Conservation (phyloP, 2,888 invertebrate species). For the Synanthedon myopaeformis region DNA sequence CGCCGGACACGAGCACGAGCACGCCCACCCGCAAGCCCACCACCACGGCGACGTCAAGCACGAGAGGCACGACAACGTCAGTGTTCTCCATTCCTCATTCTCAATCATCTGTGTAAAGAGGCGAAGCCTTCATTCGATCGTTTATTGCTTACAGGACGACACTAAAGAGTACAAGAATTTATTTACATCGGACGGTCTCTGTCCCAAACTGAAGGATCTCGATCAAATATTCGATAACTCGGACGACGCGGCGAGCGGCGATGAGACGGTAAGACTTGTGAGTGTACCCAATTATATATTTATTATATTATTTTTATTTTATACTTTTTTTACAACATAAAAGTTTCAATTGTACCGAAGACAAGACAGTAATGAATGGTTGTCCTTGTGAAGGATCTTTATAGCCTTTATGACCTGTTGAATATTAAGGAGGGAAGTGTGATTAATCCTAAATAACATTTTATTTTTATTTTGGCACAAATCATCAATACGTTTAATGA, state of each 20-base stretch:
- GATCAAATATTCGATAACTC: slow-evolving; percentile 96
- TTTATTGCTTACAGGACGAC: slow-evolving; percentile 44
- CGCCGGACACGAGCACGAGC: slow-evolving; percentile 66
- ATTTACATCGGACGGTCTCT: slow-evolving; percentile 89
- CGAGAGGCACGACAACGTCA: slow-evolving; percentile 53
- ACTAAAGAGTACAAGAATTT: slow-evolving; percentile 75
- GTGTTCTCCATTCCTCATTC: not conserved
- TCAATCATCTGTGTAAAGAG: not conserved
- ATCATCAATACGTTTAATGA: no score
- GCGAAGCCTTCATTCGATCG: not conserved
- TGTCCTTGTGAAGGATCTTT: no score
- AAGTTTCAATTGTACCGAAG: no score
- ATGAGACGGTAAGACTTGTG: slow-evolving; percentile 83
- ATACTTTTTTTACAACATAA: no score
- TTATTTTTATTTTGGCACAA: no score
- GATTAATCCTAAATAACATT: no score
- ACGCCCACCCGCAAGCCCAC: slow-evolving; percentile 19
- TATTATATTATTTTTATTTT: slow-evolving; percentile 8
- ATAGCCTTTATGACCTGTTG: no score
- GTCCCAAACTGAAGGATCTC: slow-evolving; percentile 89
- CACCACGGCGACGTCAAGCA: slow-evolving; percentile 63
- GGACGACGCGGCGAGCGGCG: slow-evolving; percentile 88
- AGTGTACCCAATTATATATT: slow-evolving; percentile 29
- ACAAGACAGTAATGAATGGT: no score
- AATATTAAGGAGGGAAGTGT: no score